These are phyloP conservation scores for Drepanosiphum platanoidis DNA, from an alignment of 2,888 invertebrate genomes.

Conservation along the genomic window DNA sequence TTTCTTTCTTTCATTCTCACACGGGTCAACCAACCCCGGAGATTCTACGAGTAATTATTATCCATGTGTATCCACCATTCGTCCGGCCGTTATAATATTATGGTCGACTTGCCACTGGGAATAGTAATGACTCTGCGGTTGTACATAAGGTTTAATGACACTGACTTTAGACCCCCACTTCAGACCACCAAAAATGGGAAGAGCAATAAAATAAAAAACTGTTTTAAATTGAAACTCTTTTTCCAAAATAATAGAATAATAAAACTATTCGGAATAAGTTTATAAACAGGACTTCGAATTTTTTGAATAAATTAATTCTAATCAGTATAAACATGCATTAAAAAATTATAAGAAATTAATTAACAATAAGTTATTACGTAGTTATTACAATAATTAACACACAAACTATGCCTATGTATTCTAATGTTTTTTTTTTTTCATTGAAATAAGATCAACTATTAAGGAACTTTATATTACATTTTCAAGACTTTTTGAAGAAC, in stretches of 20 bases:
- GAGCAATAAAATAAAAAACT: constrained; percentile 24
- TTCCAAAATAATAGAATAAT: constrained; percentile 26
- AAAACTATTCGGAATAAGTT: constrained; percentile 16
- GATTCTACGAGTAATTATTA: constrained; percentile 60
- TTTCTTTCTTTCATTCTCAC: constrained; percentile 59
- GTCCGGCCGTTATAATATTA: constrained; percentile 57
- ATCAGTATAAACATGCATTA: too few relatives aligned
- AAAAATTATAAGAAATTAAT: too few relatives aligned
- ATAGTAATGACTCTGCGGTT: constrained; percentile 62
- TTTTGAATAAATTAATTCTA: too few relatives aligned
- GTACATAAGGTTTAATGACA: constrained; percentile 58
- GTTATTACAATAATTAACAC: too few relatives aligned
- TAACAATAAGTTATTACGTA: too few relatives aligned
- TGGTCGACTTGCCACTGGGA: constrained; percentile 62
- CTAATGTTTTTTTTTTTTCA: too few relatives aligned
- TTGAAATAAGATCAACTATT: too few relatives aligned
- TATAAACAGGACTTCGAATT: constrained; percentile 1
- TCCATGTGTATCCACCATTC: constrained; percentile 60
- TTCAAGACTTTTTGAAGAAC: too few relatives aligned
- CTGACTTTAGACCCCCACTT: not conserved
- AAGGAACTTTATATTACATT: too few relatives aligned
- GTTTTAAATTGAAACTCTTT: constrained; percentile 29
- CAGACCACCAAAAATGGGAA: constrained; percentile 10
- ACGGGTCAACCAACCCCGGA: constrained; percentile 61
- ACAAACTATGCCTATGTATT: too few relatives aligned